Conservation (phyloP, 2,113 vertebrate genomes). For the Cinclus cinclus region DNA sequence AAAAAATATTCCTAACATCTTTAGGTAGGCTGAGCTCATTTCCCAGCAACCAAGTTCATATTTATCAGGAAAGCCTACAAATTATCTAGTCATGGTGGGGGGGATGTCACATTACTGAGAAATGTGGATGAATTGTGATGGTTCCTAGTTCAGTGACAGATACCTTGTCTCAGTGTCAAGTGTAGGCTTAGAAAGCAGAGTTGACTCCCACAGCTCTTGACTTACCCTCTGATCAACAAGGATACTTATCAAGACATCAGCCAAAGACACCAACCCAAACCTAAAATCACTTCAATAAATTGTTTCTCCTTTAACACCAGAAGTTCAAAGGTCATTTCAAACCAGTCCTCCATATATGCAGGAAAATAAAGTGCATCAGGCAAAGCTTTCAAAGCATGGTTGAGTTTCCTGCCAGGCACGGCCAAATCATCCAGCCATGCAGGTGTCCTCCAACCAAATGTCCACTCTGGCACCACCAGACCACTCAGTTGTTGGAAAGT, state of each 20-base stretch:
- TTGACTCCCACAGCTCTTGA: neutral
- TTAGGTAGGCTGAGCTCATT: neutral
- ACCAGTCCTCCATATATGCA: neutral
- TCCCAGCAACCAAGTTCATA: neutral
- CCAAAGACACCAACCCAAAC: neutral
- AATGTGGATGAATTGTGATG: neutral
- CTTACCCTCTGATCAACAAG: neutral
- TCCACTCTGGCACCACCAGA: neutral
- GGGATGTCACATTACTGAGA: neutral
- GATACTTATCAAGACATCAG: neutral
- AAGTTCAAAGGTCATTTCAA: neutral
- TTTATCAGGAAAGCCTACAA: neutral
- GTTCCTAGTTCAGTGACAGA: neutral
- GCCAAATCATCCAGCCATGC: rapidly evolving
- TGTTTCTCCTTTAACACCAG: neutral
- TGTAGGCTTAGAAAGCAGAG: neutral
- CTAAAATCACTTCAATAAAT: neutral
- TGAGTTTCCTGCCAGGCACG: neutral
- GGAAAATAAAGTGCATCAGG: neutral
- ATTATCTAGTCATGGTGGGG: neutral
- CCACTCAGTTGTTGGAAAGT: neutral
- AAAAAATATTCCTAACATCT: neutral
- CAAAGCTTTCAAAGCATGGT: neutral
- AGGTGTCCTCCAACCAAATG: neutral
- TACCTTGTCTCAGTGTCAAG: neutral